Base-by-base conservation (phyloP, 2,113 vertebrate genomes). In the Hepsetus odoe region DNA sequence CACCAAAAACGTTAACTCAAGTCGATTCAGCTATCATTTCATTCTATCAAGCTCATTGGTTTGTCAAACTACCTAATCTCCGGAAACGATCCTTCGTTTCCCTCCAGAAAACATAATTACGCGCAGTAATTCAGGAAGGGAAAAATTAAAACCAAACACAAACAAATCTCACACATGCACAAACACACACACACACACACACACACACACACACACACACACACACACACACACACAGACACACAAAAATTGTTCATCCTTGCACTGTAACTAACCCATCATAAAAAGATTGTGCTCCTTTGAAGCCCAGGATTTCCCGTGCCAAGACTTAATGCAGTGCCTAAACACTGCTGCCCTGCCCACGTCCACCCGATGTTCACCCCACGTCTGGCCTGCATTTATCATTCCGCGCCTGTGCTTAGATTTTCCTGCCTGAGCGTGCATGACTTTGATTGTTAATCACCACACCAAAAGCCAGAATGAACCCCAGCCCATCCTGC, bases 391-490 rank as follows among this genome's bases (percentile, higher is more conserved):
- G 22, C 14, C 56, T 12, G 49, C n/a, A n/a, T 78, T 78, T 74
- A 75, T 81, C 71, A 74, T 79, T 74, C 56, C 12, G 9, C 20
- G 42, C 9, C 64, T 40, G 42, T 61, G 38, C 58, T 44, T 24
- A 75, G 81, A 66, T 75, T 68, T n/a, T 46, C 73, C 76, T 5
- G 49, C 38, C 72, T 67, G 66, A 79, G 72, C 76, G 51, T 66
- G 56, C 68, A 53, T 65, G 77, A 38, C 16, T 72, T 64, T 66
- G 74, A 81, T 69, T 76, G 68, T 71, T 81, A 81, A 81, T 81
- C 59, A 64, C 74, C 46, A 46, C 20, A 20, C 46, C 49, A 14
- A 44, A 49, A 42, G 58, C 67, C 51, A 33, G 58, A 56, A 72
- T 70, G 55, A 80, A 70, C 64, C 74, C 64, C 46, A 30, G 35